phyloP scores from a whole-genome alignment of 2,888 invertebrate species.

The Drosophila cognata region DNA sequence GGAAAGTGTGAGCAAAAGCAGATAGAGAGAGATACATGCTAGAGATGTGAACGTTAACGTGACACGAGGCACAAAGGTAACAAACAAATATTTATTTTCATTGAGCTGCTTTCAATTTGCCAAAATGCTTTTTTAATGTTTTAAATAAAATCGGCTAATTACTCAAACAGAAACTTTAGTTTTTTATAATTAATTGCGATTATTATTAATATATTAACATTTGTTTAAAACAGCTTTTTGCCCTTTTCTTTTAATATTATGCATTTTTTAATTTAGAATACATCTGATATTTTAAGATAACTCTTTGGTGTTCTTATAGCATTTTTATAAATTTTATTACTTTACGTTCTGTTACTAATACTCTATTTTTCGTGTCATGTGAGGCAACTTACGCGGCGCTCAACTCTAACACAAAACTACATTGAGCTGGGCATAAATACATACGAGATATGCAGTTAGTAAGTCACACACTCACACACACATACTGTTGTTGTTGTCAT shows the following conservation, averaged over 20 bases:
- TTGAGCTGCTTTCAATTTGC: neutral
- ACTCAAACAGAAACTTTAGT: neutral
- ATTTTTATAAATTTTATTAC: neutral
- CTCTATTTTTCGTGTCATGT: slow-evolving; percentile 6
- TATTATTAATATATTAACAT: neutral
- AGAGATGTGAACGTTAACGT: slow-evolving; percentile 18
- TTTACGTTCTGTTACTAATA: neutral
- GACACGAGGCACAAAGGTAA: neutral
- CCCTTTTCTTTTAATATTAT: neutral
- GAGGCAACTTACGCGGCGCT: neutral
- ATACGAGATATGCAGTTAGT: slow-evolving; percentile 72
- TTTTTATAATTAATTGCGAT: neutral
- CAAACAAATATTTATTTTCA: neutral
- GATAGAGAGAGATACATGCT: slow-evolving; percentile 56
- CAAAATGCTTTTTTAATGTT: neutral
- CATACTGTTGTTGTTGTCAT: slow-evolving; percentile 51
- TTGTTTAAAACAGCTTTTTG: neutral
- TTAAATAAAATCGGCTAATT: neutral
- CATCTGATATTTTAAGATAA: neutral
- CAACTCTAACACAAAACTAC: slow-evolving; percentile 27
- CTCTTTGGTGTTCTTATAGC: too few relatives aligned
- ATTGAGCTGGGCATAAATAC: slow-evolving; percentile 44
- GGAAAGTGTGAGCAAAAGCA: slow-evolving; percentile 69
- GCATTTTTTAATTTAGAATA: neutral
- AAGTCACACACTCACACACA: slow-evolving; percentile 43